Base-by-base conservation (phyloP, 2,888 invertebrate species). In the Lasioglossum calceatum region DNA sequence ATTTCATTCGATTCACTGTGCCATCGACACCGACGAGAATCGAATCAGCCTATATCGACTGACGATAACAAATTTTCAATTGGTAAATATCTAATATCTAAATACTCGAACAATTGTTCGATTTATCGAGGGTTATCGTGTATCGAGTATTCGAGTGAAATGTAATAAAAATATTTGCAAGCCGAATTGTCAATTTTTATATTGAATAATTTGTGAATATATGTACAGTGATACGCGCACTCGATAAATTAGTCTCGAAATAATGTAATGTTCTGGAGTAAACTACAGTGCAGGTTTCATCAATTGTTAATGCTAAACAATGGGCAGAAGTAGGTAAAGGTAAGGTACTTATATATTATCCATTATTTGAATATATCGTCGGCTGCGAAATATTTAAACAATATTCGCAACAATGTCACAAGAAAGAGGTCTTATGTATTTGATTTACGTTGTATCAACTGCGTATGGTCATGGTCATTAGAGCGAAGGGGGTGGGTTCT, bases 381-480 rank as follows among this genome's bases (percentile, higher is more conserved):
- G 44, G 2, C 19, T 42, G 44, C n/a, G 8, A 71, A 77, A 12
- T 42, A 75, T 58, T 32, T 27, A 16, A 77, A 32, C 14, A 78
- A 75, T 42, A n/a, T 76, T 36, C 7, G 16, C 58, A 23, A 80
- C 4, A 61, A 86, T 86, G 78, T 64, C 58, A 42, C 73, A 77
- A 23, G 58, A 64, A 19, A 79, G 58, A 64, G 58, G 10, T 42
- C 42, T 42, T 42, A 42, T 42, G 10, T 10, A 42, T 42, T 42
- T 42, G 42, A 42, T 42, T 42, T 42, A 42, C 42, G 10, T 8
- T 42, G 42, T 10, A 42, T 42, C 42, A 42, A 42, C 8, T 42
- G 27, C 27, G 42, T 10, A 8, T 42, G 42, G 42, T 42, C 8
- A 8, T 42, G 42, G 42, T 42, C 8, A 42, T 42, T 42, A 10